Base-by-base conservation (phyloP, 2,888 invertebrate genomes). In the Lottia scabra region DNA sequence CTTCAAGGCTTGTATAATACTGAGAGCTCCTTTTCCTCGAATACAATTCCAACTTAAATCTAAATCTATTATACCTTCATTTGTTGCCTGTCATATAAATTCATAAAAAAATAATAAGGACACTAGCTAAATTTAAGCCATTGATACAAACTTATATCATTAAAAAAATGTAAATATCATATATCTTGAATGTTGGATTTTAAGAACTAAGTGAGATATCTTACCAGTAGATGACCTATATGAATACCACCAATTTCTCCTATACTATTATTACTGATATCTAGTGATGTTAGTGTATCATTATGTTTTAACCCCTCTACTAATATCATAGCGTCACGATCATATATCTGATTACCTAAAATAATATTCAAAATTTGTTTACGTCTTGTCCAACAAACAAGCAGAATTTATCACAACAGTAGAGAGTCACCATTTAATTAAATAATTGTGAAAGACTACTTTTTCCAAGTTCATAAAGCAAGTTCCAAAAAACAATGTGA, bases 1-100 rank as follows among this genome's bases (percentile, higher is more conserved):
- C 68, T 73, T 72, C 16, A 87, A 75, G 27, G 83, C 81, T 38
- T 84, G 84, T 8, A 80, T 82, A 2, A 88, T 73, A 23, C 86
- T 84, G n/a, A 81, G 78, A 13, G 84, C 88, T 38, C 87, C 88
- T 67, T 83, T 84, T 67, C 81, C 79, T 23, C 87, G 74, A 6
- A 88, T 83, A 19, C 82, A 75, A 73, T 88, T 88, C 88, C 88
- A 88, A 70, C 88, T 88, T 23, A 87, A 78, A 73, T 88, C 87
- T 8, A 88, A 65, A 63, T 88, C 87, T 43, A 78, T 72, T 48
- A 88, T 71, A 15, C 85, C 82, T 56, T 86, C 85, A 81, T 88
- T 88, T 0, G 79, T 76, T 44, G 80, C 80, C 88, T 88, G 79
- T 56, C 79, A 81, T 43, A 10, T 66, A 26, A 16, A 69, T n/a